These are phyloP conservation scores for Mionectes olivaceus DNA, from an alignment of 2,797 vertebrate species.

Conservation along the genomic window DNA sequence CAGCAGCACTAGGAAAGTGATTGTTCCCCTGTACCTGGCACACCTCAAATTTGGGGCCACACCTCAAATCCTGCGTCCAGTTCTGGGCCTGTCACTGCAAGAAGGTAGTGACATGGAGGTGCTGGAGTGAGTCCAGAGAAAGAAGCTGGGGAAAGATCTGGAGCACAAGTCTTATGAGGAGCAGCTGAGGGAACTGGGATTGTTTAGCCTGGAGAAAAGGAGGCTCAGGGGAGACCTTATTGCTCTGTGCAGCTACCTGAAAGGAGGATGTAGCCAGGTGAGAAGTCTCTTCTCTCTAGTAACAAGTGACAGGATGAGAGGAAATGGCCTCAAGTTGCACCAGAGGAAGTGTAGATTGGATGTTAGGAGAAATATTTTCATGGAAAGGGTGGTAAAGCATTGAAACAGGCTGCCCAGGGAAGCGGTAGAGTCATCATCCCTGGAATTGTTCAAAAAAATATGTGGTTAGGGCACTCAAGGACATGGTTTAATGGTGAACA, in stretches of 20 bases:
- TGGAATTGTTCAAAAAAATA: background rate
- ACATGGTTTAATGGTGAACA: background rate
- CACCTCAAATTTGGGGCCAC: background rate
- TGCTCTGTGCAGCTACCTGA: background rate
- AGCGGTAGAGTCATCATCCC: no score
- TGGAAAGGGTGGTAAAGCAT: background rate
- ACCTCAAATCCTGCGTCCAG: accelerated
- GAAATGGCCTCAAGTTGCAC: background rate
- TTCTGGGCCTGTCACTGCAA: accelerated
- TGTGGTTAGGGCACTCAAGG: background rate
- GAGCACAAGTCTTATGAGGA: background rate
- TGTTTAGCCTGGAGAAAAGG: background rate
- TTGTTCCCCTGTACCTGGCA: accelerated
- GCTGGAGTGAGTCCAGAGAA: background rate
- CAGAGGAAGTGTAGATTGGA: background rate
- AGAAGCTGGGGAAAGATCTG: background rate
- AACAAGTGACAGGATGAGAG: background rate
- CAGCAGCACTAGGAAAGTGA: background rate
- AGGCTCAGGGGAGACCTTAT: background rate
- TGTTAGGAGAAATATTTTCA: background rate
- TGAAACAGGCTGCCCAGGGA: background rate
- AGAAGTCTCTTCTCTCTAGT: background rate
- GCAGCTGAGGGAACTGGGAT: background rate
- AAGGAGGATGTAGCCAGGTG: background rate
- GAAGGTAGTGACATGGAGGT: no score